A percentile compares a stretch with the other conserved stretches of the same genome.
phyloP scores from a whole-genome alignment of 2,888 invertebrate genomes.

The Clanis bilineata region DNA sequence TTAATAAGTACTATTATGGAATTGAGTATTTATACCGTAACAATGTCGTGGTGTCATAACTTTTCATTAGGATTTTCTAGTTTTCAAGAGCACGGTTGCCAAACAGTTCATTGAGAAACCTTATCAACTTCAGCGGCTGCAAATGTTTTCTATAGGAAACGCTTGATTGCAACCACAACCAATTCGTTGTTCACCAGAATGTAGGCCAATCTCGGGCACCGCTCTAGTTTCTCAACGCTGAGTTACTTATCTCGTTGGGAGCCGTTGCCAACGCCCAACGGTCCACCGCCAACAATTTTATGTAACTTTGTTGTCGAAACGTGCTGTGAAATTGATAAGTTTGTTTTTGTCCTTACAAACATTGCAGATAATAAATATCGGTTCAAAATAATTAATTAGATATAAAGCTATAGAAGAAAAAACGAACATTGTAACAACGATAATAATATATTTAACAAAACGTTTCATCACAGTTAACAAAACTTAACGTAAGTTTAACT shows the following conservation, averaged over 20 bases:
- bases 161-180: constrained; percentile 71
- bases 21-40: not conserved
- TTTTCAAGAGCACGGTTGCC: constrained; percentile 21
- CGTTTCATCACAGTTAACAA: constrained; percentile 67
- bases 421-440: constrained; percentile 20
- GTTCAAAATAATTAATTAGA: not conserved
- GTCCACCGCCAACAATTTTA: constrained; percentile 69
- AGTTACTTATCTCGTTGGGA: constrained; percentile 73
- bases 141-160: constrained; percentile 69
- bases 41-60: not conserved
- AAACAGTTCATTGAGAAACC: constrained; percentile 55
- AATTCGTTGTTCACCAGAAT: constrained; percentile 67
- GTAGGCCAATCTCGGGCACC: constrained; percentile 74
- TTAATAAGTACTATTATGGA: not conserved
- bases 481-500: constrained; percentile 48
- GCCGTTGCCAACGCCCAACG: constrained; percentile 72
- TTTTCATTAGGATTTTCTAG: constrained; percentile 4
- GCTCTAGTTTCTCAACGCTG: constrained; percentile 77
- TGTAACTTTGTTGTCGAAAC: constrained; percentile 79
- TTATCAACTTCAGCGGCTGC: constrained; percentile 64
- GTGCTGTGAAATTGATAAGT: constrained; percentile 68
- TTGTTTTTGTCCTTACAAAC: constrained; percentile 46
- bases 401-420: constrained; percentile 9
- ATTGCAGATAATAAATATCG: constrained; percentile 12
- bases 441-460: constrained; percentile 54